Evolutionary conservation across 2,113 vertebrate genomes (phyloP).

Genomic region (Siniperca knerii): DNA sequence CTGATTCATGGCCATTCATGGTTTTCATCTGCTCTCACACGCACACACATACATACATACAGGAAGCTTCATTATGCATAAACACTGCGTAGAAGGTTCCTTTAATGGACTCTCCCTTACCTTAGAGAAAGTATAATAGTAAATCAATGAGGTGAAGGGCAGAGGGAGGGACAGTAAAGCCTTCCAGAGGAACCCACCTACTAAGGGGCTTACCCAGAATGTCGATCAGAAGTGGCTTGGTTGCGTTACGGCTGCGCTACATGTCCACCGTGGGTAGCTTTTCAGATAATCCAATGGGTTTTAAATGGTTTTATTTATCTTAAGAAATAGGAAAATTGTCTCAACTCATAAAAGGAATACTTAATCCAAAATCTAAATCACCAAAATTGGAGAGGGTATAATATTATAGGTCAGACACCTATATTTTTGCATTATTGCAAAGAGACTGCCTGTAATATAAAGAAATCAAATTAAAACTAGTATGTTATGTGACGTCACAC

Average conservation of each 20-base stretch:
- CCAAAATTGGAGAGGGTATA: not conserved
- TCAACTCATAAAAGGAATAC: too few species aligned
- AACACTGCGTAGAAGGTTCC: constrained; percentile 65
- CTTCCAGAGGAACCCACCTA: constrained; percentile 56
- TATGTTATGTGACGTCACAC: not conserved
- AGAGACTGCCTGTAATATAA: too few species aligned
- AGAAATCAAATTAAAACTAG: not conserved
- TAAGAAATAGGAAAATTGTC: not conserved
- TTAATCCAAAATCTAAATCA: not conserved
- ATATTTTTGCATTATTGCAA: not conserved
- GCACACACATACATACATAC: constrained; percentile 14
- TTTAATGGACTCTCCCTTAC: constrained; percentile 86
- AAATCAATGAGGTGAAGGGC: constrained; percentile 86
- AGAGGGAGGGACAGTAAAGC: constrained; percentile 70
- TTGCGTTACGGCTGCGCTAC: not conserved
- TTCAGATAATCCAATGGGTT: not conserved
- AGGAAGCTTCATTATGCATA: constrained; percentile 79
- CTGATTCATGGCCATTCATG: constrained; percentile 75
- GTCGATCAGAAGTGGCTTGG: not conserved
- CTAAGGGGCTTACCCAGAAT: constrained; percentile 53
- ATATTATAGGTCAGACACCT: not conserved
- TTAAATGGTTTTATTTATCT: not conserved
- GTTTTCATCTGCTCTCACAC: constrained; percentile 46
- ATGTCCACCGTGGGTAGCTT: not conserved
- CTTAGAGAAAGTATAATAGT: constrained; percentile 81